phyloP scores from a whole-genome alignment of 2,113 vertebrate species.

The Cariama cristata region DNA sequence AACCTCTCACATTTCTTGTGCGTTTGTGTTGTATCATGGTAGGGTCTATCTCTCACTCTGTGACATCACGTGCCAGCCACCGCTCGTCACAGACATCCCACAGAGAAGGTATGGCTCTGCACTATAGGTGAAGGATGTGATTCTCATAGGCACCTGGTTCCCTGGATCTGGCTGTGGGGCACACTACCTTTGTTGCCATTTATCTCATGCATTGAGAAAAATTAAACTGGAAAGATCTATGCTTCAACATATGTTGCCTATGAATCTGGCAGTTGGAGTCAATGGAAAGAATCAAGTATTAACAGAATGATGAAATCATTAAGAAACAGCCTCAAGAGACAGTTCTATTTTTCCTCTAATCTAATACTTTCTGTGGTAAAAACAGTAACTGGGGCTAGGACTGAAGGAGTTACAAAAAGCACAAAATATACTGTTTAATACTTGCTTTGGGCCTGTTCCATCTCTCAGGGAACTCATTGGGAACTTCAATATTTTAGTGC shows the following conservation, averaged over 20 bases:
- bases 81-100: not conserved
- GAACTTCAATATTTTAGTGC: not conserved
- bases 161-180: not conserved
- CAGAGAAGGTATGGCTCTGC: not conserved
- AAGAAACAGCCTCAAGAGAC: not conserved
- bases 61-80: too few relatives aligned
- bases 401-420: not conserved
- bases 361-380: not conserved
- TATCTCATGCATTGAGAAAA: not conserved
- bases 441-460: not conserved
- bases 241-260: not conserved
- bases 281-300: not conserved
- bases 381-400: not conserved
- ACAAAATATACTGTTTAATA: not conserved
- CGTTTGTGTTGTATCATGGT: not conserved
- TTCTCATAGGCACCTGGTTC: not conserved
- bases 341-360: not conserved
- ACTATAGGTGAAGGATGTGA: not conserved
- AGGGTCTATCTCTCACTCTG: rapidly evolving
- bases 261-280: not conserved
- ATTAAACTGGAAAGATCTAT: not conserved
- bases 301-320: not conserved
- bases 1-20: not conserved
- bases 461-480: not conserved
- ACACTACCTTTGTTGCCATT: not conserved